Evolutionary conservation across 2,113 vertebrate genomes (phyloP).

Genomic region (Melanotaenia duboulayi): DNA sequence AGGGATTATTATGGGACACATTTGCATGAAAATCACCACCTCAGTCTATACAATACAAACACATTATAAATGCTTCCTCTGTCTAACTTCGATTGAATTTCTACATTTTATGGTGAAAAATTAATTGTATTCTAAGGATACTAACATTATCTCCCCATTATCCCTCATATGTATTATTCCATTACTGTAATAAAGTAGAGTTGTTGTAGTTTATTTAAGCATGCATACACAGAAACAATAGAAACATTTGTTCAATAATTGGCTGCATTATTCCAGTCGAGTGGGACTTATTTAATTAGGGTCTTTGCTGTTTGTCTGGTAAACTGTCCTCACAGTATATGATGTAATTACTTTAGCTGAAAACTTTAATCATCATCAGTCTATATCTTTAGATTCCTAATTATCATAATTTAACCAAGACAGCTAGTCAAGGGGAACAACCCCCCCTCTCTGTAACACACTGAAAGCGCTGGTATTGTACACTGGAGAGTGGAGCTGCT

Average conservation of each 20-base stretch:
- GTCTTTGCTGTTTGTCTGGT: background rate
- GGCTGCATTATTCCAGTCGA: background rate
- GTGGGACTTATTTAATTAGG: background rate
- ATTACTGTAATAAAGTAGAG: background rate
- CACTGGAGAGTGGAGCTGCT: constrained; percentile 60
- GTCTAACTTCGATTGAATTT: background rate
- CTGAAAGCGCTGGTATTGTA: constrained; percentile 60
- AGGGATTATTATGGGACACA: constrained; percentile 33
- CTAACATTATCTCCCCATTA: too few relatives aligned
- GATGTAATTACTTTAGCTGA: background rate
- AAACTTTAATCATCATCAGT: background rate
- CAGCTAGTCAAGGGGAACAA: constrained; percentile 49
- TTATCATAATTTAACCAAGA: constrained; percentile 50
- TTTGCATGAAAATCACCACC: background rate
- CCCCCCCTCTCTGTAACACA: constrained; percentile 49
- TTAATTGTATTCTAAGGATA: background rate
- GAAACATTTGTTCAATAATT: background rate
- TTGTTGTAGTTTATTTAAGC: background rate
- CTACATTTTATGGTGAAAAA: background rate
- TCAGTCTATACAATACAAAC: background rate
- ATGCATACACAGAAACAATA: background rate
- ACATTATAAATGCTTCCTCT: too few relatives aligned
- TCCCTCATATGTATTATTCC: background rate
- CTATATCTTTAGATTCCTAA: constrained; percentile 32
- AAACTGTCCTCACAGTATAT: background rate